Evolutionary conservation across 2,888 invertebrate genomes (phyloP).

Genomic region (Acheta domesticus): DNA sequence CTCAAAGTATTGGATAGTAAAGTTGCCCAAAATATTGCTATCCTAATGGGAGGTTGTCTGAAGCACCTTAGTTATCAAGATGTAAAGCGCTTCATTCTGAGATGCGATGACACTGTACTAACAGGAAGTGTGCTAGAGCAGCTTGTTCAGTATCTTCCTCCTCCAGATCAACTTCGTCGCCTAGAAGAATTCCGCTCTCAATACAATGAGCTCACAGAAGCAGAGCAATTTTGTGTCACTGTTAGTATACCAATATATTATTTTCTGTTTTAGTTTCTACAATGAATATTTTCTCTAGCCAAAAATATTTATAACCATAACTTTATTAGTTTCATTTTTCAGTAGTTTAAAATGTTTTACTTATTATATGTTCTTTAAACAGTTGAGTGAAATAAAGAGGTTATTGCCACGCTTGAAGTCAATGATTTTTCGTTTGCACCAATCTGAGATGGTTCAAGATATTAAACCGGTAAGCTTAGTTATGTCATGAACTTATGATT

Average conservation of each 20-base stretch:
- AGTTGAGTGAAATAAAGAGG: conserved; percentile 69
- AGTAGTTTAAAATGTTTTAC: too few species aligned
- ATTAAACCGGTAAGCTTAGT: conserved; percentile 73
- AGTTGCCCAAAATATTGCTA: conserved; percentile 87
- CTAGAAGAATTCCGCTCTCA: conserved; percentile 74
- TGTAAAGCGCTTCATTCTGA: conserved; percentile 75
- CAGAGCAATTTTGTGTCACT: conserved; percentile 91
- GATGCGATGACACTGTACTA: conserved; percentile 81
- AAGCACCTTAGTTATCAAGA: conserved; percentile 81
- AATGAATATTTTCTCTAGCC: background rate
- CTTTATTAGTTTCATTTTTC: conserved; percentile 59
- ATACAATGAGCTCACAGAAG: conserved; percentile 80
- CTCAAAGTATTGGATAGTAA: conserved; percentile 89
- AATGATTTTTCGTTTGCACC: conserved; percentile 83
- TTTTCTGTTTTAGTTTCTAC: background rate
- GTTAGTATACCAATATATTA: conserved; percentile 47
- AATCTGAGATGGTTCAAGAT: conserved; percentile 80
- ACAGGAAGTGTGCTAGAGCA: conserved; percentile 85
- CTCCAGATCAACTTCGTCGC: conserved; percentile 82
- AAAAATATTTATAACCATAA: background rate
- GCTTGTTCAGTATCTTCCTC: conserved; percentile 86
- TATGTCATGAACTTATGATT: conserved; percentile 21
- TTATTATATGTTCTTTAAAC: too few species aligned
- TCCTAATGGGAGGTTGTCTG: conserved; percentile 77
- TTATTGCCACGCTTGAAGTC: conserved; percentile 82